These are phyloP conservation scores for Chaenocephalus aceratus DNA, from an alignment of 2,113 vertebrate species.

Conservation along the genomic window DNA sequence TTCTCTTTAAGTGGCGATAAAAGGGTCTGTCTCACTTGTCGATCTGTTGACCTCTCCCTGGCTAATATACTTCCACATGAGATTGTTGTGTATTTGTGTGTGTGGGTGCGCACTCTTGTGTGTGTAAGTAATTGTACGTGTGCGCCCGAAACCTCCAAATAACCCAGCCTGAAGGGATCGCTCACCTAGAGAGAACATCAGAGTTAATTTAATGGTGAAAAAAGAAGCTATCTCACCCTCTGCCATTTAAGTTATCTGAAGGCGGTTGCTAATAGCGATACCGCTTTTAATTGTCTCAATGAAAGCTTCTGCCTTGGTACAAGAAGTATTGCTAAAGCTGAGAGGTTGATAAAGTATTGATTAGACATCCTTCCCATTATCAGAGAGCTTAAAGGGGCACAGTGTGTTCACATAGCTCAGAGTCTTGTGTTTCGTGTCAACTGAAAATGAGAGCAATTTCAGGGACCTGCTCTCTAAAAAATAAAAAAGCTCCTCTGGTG, in stretches of 20 bases:
- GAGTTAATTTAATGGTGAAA: constrained; percentile 54
- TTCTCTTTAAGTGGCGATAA: constrained; percentile 73
- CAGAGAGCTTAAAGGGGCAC: constrained; percentile 21
- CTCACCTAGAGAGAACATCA: constrained; percentile 29
- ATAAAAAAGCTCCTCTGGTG: neutral
- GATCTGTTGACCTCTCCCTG: constrained; percentile 57
- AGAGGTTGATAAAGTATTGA: constrained; percentile 69
- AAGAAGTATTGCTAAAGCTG: constrained; percentile 14
- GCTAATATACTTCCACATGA: constrained; percentile 55
- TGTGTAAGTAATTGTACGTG: neutral
- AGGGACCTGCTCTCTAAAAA: neutral
- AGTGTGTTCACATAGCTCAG: constrained; percentile 17
- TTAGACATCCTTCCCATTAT: constrained; percentile 55
- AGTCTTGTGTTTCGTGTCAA: constrained; percentile 19
- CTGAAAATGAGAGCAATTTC: constrained; percentile 43
- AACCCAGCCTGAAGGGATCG: constrained; percentile 37
- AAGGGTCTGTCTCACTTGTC: constrained; percentile 60
- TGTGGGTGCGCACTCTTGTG: neutral
- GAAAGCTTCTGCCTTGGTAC: constrained; percentile 12
- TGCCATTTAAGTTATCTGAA: constrained; percentile 49
- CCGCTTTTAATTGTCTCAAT: constrained; percentile 51
- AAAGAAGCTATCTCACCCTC: constrained; percentile 48
- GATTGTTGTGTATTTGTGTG: constrained; percentile 15
- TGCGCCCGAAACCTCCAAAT: constrained; percentile 37
- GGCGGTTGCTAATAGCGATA: constrained; percentile 45